Conservation (phyloP, 2,888 invertebrate species). For the Leptogaster cylindrica region DNA sequence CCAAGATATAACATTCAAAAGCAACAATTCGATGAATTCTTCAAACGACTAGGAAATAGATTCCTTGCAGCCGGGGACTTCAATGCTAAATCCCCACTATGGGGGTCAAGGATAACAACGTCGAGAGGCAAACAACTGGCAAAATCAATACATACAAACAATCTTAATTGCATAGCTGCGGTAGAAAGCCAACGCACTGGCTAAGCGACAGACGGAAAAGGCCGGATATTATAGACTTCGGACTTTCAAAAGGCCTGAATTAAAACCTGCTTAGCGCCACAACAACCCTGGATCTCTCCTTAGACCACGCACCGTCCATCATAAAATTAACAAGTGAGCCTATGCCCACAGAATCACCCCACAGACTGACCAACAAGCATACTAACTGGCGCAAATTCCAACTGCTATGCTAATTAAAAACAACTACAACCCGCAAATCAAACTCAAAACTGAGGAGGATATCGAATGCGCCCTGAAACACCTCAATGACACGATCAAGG, state of each 20-base stretch:
- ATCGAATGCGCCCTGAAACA: slow-evolving; percentile 1
- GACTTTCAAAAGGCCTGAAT: slow-evolving; percentile 1
- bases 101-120: background rate
- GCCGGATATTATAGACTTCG: slow-evolving; percentile 5
- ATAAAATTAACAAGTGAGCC: background rate
- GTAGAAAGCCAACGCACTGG: slow-evolving; percentile 3
- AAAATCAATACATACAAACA: background rate
- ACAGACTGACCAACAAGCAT: background rate
- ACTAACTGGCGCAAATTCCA: slow-evolving; percentile 6
- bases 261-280: background rate
- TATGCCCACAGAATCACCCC: background rate
- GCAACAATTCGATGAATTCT: background rate
- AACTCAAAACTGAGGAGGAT: slow-evolving; percentile 7
- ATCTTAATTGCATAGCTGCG: background rate
- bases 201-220: background rate
- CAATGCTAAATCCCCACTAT: slow-evolving; percentile 3
- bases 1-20: background rate
- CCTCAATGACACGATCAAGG: slow-evolving; percentile 7
- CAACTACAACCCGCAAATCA: background rate
- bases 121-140: background rate
- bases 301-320: background rate
- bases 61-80: background rate
- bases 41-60: background rate
- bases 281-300: background rate
- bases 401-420: background rate